phyloP scores from a whole-genome alignment of 2,113 vertebrate species.

The Litocranius walleri region DNA sequence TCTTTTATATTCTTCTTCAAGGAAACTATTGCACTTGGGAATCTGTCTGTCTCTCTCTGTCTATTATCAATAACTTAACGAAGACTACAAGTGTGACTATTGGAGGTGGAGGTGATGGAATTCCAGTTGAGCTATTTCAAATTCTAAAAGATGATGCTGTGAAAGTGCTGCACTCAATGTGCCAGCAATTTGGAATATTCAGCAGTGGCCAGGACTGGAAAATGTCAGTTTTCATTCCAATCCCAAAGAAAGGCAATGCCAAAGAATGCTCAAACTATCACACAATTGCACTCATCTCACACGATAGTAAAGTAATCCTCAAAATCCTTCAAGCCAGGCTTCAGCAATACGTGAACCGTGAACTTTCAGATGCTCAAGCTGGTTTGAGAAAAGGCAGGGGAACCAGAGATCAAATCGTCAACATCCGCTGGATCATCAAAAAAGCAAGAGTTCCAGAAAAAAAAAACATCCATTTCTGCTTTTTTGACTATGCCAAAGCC shows the following conservation, averaged over 20 bases:
- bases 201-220: background rate
- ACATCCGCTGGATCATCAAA: fast-evolving
- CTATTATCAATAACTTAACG: background rate
- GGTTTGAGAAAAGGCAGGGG: background rate
- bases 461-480: background rate
- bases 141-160: background rate
- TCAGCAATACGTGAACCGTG: background rate
- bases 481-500: background rate
- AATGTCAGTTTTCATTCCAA: background rate
- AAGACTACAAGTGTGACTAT: background rate
- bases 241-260: background rate
- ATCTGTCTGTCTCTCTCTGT: background rate
- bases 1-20: background rate
- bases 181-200: background rate
- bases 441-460: background rate
- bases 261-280: background rate
- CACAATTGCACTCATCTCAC: background rate
- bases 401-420: background rate
- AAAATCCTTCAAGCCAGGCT: background rate
- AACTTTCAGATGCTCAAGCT: background rate
- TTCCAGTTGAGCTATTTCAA: background rate
- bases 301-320: background rate
- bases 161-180: background rate
- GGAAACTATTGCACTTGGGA: background rate
- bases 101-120: background rate